A percentile compares a stretch with the other conserved stretches of the same genome.
Conservation (phyloP, 1,140 invertebrate species). For the Drosophila triauraria region DNA sequence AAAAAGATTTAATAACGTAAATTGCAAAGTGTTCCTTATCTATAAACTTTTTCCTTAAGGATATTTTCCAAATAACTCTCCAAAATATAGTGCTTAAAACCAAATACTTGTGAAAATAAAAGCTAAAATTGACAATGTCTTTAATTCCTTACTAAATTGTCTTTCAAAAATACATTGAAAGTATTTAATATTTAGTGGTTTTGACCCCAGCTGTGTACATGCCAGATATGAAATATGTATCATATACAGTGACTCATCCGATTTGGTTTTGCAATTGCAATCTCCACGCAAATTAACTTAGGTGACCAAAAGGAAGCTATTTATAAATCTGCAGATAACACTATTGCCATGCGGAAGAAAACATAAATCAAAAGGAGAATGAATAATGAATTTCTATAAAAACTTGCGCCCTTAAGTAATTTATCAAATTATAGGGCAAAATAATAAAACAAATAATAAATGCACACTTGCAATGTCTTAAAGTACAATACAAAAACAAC, state of each 20-base stretch:
- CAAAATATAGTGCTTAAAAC: too few species aligned
- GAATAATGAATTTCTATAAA: not conserved
- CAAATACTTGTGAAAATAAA: too few species aligned
- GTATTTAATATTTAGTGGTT: not conserved
- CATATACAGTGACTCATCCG: constrained; percentile 26
- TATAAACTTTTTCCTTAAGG: not conserved
- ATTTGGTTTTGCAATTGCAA: constrained; percentile 31
- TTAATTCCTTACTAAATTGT: not conserved
- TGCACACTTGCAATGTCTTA: not conserved
- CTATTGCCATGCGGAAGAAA: constrained; percentile 12
- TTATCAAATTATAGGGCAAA: not conserved
- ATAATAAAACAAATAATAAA: constrained; percentile 2
- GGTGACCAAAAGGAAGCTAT: constrained; percentile 17
- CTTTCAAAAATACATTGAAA: not conserved
- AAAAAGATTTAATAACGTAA: not conserved
- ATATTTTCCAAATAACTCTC: too few species aligned
- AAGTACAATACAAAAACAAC: not conserved
- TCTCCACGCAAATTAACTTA: constrained; percentile 41
- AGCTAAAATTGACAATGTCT: not conserved
- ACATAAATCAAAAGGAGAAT: constrained; percentile 18
- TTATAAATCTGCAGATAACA: constrained; percentile 18
- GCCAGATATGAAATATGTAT: constrained; percentile 21
- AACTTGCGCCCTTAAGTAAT: not conserved
- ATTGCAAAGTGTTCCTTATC: not conserved
- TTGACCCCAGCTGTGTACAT: not conserved